A percentile compares a stretch with the other conserved stretches of the same genome.
Evolutionary conservation across 2,113 vertebrate genomes (phyloP).

Genomic region (Perca fluviatilis): DNA sequence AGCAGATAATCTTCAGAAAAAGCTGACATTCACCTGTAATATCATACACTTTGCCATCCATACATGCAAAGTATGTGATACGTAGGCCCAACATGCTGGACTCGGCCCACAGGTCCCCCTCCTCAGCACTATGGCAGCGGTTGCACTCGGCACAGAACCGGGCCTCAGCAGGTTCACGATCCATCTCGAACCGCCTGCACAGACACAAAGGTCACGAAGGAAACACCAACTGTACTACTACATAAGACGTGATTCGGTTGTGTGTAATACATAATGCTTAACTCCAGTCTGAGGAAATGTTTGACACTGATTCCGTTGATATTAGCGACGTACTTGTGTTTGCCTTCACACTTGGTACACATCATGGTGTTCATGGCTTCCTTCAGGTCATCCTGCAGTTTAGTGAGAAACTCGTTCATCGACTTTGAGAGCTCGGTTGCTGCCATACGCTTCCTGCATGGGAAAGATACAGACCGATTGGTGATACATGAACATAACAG

Average conservation of each 20-base stretch:
- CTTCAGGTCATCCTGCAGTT: conserved; percentile 94
- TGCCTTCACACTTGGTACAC: conserved; percentile 95
- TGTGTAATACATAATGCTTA: neutral
- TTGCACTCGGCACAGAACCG: conserved; percentile 93
- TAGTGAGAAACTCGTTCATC: conserved; percentile 93
- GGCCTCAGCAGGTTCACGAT: conserved; percentile 88
- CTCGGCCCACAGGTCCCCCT: conserved; percentile 97
- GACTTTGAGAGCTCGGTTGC: conserved; percentile 92
- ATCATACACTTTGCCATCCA: conserved; percentile 95
- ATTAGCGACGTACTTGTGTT: conserved; percentile 89
- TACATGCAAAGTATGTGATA: conserved; percentile 95
- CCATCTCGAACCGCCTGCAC: conserved; percentile 94
- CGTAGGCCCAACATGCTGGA: conserved; percentile 95
- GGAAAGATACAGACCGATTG: neutral
- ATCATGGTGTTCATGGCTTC: conserved; percentile 98
- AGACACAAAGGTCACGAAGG: neutral
- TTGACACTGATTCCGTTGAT: neutral
- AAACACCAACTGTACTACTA: conserved; percentile 18
- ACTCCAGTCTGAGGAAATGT: neutral
- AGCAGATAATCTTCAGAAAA: neutral
- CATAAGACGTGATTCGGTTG: neutral
- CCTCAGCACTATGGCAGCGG: conserved; percentile 90
- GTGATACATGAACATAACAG: neutral
- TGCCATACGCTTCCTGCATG: conserved; percentile 90
- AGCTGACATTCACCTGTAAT: conserved; percentile 88